Base-by-base conservation (phyloP, 1,140 invertebrate species). In the Berghia stephanieae region DNA sequence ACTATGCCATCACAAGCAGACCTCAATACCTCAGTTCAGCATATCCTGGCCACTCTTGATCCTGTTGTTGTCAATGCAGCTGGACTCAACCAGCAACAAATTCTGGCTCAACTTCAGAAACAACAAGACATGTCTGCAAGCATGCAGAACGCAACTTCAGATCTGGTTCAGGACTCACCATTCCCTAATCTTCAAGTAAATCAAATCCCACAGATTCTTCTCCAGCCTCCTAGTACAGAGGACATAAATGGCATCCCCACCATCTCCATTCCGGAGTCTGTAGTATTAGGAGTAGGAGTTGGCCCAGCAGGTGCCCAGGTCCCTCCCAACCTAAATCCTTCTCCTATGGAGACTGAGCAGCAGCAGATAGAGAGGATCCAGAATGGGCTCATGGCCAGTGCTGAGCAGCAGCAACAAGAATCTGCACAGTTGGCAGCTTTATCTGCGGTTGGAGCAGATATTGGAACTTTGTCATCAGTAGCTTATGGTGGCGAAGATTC, bases 101-200 rank as follows among this genome's bases (percentile, higher is more conserved):
- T 76, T 0, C 63, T 76, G 44, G 74, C 34, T 44, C 68, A 71
- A 31, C 76, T 71, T 44, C 72, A 83, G 43, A 78, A 79, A 63
- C 81, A 83, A 27, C 83, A 81, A 57, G 55, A 40, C 34, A 3
- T 75, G 8, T 40, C 52, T 24, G n/a, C 57, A 3, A 42, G 31
- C 43, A 46, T 31, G n/a, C 72, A 75, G n/a, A 21, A 44, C 3
- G 13, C 74, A 44, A 57, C 71, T 13, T 49, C 57, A n/a, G 72
- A 57, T 63, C 34, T 75, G 40, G n/a, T n/a, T n/a, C n/a, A n/a
- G n/a, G n/a, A n/a, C n/a, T n/a, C n/a, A n/a, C n/a, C n/a, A n/a
- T n/a, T n/a, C n/a, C n/a, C n/a, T n/a, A n/a, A n/a, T n/a, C 57
- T 63, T 31, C 74, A 76, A 24, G 40, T 68, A 6, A 43, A 63